These are phyloP conservation scores for Clarias magur DNA, from an alignment of 2,113 vertebrate genomes.

Conservation along the genomic window DNA sequence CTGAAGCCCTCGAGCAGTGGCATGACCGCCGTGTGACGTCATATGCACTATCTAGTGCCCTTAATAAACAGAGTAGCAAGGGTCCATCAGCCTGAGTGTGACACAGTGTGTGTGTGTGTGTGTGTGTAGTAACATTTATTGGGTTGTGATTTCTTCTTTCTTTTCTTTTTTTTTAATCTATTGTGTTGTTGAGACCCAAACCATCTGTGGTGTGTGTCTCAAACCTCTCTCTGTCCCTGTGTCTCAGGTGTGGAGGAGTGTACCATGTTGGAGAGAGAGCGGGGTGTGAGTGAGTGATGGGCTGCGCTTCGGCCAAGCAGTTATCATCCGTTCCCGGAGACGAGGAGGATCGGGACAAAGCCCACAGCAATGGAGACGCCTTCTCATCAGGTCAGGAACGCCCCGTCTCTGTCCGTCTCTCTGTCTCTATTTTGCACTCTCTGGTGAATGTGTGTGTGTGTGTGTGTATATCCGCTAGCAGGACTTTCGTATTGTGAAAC, in stretches of 20 bases:
- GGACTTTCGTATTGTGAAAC: too few species aligned
- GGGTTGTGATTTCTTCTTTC: neutral
- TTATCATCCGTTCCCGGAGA: conserved; percentile 88
- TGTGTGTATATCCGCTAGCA: too few species aligned
- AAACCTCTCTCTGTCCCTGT: too few species aligned
- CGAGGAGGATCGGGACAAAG: conserved; percentile 87
- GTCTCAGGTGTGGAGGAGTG: conserved; percentile 47
- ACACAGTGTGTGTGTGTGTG: too few species aligned
- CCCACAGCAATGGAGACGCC: conserved; percentile 85
- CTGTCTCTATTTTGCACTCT: neutral
- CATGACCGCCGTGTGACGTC: neutral
- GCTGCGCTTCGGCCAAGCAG: conserved; percentile 91
- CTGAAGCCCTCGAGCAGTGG: neutral
- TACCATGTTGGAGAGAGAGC: conserved; percentile 79
- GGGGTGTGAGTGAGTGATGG: conserved; percentile 87
- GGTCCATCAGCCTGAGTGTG: too few species aligned
- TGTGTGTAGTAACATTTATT: too few species aligned
- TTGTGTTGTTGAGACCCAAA: too few species aligned
- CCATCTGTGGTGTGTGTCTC: too few species aligned
- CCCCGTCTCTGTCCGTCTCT: neutral
- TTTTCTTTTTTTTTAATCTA: neutral
- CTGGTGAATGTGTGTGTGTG: too few species aligned
- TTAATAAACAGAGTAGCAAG: neutral
- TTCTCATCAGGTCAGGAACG: conserved; percentile 79
- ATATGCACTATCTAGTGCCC: neutral